Conservation (phyloP, 2,888 invertebrate species). For the Leptinotarsa tumamoca region DNA sequence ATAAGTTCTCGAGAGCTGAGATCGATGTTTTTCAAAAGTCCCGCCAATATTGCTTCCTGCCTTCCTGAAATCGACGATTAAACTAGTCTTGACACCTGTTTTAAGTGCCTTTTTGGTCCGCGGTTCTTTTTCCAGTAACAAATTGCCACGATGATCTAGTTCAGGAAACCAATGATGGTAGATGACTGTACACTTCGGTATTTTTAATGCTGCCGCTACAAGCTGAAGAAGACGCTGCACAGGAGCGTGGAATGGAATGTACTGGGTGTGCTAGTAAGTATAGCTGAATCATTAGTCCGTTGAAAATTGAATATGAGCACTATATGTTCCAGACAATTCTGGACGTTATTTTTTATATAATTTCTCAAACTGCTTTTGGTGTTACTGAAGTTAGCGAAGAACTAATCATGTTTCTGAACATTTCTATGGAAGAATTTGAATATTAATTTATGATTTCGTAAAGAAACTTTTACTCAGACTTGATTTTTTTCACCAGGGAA, state of each 20-base stretch:
- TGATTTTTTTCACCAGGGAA: too few relatives aligned
- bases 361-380: too few relatives aligned
- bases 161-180: constrained; percentile 48
- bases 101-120: constrained; percentile 40
- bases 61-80: constrained; percentile 35
- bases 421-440: too few relatives aligned
- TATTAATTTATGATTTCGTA: too few relatives aligned
- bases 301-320: too few relatives aligned
- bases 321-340: too few relatives aligned
- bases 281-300: too few relatives aligned
- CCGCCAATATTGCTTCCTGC: constrained; percentile 36
- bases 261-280: not conserved
- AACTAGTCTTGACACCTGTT: constrained; percentile 41
- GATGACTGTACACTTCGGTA: constrained; percentile 48
- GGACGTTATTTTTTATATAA: too few relatives aligned
- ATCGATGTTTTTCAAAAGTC: constrained; percentile 16
- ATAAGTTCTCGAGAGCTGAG: not conserved
- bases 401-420: too few relatives aligned
- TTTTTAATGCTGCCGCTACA: constrained; percentile 43
- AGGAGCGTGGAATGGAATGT: not conserved
- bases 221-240: constrained; percentile 9
- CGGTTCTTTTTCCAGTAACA: constrained; percentile 36
- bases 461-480: too few relatives aligned
- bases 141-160: constrained; percentile 52
- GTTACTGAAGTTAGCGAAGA: too few relatives aligned